A percentile compares a stretch with the other conserved stretches of the same genome.
Conservation (phyloP, 2,797 vertebrate species). For the Sitta carolinensis region DNA sequence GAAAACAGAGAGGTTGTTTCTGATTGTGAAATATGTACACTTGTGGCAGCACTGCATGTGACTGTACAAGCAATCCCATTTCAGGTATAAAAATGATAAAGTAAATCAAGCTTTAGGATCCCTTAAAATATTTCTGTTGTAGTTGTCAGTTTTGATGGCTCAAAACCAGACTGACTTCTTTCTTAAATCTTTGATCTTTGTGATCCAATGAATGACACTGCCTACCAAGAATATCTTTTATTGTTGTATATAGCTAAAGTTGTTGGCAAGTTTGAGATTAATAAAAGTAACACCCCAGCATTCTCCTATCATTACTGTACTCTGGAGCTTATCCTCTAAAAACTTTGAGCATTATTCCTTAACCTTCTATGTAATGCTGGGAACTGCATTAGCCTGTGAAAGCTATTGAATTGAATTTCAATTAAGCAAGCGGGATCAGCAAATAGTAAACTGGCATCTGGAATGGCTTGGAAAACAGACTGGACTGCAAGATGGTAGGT, state of each 20-base stretch:
- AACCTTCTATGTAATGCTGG: not conserved
- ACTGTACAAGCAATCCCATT: not conserved
- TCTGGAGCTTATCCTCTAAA: not conserved
- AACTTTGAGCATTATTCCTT: not conserved
- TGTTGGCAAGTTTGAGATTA: not conserved
- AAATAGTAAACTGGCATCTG: not conserved
- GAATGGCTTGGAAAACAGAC: not conserved
- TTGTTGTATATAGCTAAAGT: not conserved
- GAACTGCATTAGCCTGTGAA: not conserved
- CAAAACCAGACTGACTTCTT: not conserved
- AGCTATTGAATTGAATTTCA: not conserved
- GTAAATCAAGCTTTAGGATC: not conserved
- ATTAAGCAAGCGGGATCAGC: not conserved
- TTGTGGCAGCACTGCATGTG: not conserved
- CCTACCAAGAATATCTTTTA: not conserved
- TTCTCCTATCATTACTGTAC: not conserved
- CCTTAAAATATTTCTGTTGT: not conserved
- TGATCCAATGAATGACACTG: not conserved
- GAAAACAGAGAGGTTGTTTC: not conserved
- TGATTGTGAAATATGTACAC: not conserved
- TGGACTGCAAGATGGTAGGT: not conserved
- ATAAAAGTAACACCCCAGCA: not conserved
- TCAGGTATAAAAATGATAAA: not conserved
- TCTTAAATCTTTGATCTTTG: not conserved
- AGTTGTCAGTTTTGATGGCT: not conserved